Evolutionary conservation across 2,888 invertebrate species (phyloP), one percentile per base, ranked within the genome.

Genomic region (Drosophila heteroneura): DNA sequence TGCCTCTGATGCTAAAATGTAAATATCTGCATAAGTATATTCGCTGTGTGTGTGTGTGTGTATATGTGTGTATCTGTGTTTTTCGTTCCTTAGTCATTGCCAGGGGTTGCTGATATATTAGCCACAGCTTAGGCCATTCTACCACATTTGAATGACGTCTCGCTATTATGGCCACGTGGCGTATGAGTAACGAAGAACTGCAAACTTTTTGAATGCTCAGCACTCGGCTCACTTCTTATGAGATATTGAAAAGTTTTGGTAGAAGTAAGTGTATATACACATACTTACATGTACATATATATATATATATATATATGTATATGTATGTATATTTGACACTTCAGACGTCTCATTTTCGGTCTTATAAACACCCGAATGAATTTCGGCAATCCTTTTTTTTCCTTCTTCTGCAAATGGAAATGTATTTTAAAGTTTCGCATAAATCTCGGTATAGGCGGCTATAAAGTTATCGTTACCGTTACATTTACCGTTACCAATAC

Each of bases 281-380:
- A 47, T 41, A 47, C 16, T 41, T n/a, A 49, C 33, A 51, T 16
- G 26, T 35, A 16, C 14, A 41, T 22, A 22, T 22, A 22, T 22
- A 33, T 7, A 22, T 22, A 22, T 22, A 22, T 22, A 33, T 49
- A 12, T 60, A 28, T 35, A 32, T 37, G 9, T 62, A 53, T 65
- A 59, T 66, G 70, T 70, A 70, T 71, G 70, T 81, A 78, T 83
- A 52, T 86, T 79, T 74, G 82, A 83, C 79, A 84, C 66, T 66
- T 69, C 62, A 81, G 85, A 80, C 83, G 80, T 75, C 79, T 85
- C 80, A 76, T 85, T 85, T 85, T 82, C 75, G 82, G 88, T 76
- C 79, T 70, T 71, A 74, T 82, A 85, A 85, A 88, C 79, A 75
- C 76, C 56, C 80, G 72, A 69, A 70, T 73, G 72, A 71, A 73